Evolutionary conservation across 1,140 invertebrate species (phyloP), one percentile per base, ranked within the genome.

Genomic region (Megalonaias nervosa): DNA sequence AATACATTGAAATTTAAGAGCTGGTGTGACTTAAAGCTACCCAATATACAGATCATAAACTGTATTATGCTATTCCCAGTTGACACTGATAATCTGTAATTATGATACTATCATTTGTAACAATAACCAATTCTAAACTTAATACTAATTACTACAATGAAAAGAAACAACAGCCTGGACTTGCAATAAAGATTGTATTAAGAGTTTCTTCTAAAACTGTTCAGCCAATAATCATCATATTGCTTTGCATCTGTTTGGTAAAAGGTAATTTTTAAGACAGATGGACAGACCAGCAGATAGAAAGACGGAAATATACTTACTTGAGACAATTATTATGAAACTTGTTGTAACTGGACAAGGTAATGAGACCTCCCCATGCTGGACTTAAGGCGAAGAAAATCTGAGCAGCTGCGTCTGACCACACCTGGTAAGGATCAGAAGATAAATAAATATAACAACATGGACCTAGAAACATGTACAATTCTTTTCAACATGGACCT

Each of bases 261-360:
- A 16, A 16, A 65, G 16, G 62, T 21, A 62, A 62, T 62, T 23
- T 62, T n/a, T 62, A 9, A 23, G 60, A 12, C 0, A n/a, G 6
- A 62, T 62, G 23, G 60, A 62, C 14, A n/a, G 60, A 62, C 13
- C 60, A 62, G 60, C 19, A 11, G 23, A 38, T 2, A 67, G 11
- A 14, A 13, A 58, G 3, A 9, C 9, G 38, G 38, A 48, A 48
- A 23, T 61, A 67, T 59, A 82, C 90, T 87, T 83, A 93, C 92
- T 90, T 92, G 80, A 92, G 92, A 79, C 92, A 92, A 83, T 94
- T 92, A 78, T 93, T 93, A 80, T 93, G 92, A 80, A 94, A 93
- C 71, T 92, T 89, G 81, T 93, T 93, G 82, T 93, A 93, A 80
- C 92, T 93, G 69, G 93, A 90, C 15, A 94, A 82, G 31, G 92